These are phyloP conservation scores for Tortricodes alternella DNA, from an alignment of 2,888 invertebrate genomes.

Conservation along the genomic window DNA sequence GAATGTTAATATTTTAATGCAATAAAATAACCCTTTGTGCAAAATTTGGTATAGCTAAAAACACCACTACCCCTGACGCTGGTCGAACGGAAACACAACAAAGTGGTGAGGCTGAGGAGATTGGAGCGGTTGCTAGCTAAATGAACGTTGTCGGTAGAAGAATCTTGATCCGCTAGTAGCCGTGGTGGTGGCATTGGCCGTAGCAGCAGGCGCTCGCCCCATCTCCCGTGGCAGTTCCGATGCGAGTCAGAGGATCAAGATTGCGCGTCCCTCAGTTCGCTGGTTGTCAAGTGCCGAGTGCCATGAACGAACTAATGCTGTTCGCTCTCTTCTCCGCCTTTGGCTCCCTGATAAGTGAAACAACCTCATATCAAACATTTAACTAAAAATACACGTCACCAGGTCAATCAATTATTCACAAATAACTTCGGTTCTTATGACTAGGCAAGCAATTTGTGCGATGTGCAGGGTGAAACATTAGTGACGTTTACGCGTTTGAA, in stretches of 20 bases:
- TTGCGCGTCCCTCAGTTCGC: conserved; percentile 79
- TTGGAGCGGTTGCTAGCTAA: conserved; percentile 47
- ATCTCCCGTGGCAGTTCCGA: conserved; percentile 55
- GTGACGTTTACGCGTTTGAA: conserved; percentile 45
- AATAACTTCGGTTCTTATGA: conserved; percentile 33
- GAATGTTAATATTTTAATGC: conserved; percentile 77
- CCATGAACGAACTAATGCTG: conserved; percentile 91
- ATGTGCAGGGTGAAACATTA: conserved; percentile 68
- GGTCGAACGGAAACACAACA: conserved; percentile 49
- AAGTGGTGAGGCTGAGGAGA: conserved; percentile 58
- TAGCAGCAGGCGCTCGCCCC: conserved; percentile 53
- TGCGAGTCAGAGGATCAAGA: conserved; percentile 73
- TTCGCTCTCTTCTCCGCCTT: conserved; percentile 93
- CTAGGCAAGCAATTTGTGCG: conserved; percentile 52
- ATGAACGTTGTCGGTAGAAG: conserved; percentile 39
- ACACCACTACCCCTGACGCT: conserved; percentile 67
- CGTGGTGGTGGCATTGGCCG: conserved; percentile 47
- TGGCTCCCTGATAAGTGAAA: conserved; percentile 85
- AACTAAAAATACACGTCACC: not conserved
- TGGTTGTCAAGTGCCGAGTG: conserved; percentile 88
- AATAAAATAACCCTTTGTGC: conserved; percentile 60
- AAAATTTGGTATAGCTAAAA: conserved; percentile 77
- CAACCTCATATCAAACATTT: conserved; percentile 9
- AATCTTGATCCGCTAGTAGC: conserved; percentile 61
- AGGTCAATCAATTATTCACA: not conserved